A percentile compares a stretch with the other conserved stretches of the same genome.
These are phyloP conservation scores for Arctia plantaginis DNA, from an alignment of 2,888 invertebrate genomes.

Conservation along the genomic window DNA sequence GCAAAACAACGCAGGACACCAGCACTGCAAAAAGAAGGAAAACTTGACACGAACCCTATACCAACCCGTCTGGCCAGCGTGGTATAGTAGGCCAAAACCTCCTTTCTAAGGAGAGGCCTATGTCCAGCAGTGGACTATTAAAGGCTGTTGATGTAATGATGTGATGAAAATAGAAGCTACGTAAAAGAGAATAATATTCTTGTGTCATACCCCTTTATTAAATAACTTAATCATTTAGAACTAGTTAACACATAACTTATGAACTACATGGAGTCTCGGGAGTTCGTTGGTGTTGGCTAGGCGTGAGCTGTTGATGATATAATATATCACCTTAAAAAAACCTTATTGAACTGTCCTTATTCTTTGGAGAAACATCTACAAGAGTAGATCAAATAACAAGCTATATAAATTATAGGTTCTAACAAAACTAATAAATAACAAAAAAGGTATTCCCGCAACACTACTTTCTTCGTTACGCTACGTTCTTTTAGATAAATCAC, in stretches of 20 bases:
- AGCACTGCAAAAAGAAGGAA: too few relatives aligned
- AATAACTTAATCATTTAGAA: background rate
- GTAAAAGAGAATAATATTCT: background rate
- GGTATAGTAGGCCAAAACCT: too few relatives aligned
- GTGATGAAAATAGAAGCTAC: too few relatives aligned
- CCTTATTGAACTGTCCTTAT: background rate
- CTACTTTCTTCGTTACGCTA: too few relatives aligned
- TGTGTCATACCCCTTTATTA: background rate
- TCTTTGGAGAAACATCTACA: slow-evolving; percentile 6
- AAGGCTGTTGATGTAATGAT: too few relatives aligned
- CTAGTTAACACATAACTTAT: background rate
- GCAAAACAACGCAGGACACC: too few relatives aligned
- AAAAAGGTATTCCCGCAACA: background rate
- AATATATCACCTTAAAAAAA: background rate
- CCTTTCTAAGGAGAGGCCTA: too few relatives aligned
- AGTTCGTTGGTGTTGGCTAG: background rate
- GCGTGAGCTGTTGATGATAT: background rate
- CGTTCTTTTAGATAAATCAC: background rate
- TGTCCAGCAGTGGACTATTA: too few relatives aligned
- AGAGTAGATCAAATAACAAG: background rate
- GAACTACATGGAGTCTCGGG: background rate
- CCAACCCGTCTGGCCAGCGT: too few relatives aligned
- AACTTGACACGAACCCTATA: too few relatives aligned
- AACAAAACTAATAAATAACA: background rate
- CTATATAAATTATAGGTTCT: too few relatives aligned